Evolutionary conservation across 1,140 invertebrate species (phyloP), one percentile per base, ranked within the genome.

Genomic region (Telenomus remus): DNA sequence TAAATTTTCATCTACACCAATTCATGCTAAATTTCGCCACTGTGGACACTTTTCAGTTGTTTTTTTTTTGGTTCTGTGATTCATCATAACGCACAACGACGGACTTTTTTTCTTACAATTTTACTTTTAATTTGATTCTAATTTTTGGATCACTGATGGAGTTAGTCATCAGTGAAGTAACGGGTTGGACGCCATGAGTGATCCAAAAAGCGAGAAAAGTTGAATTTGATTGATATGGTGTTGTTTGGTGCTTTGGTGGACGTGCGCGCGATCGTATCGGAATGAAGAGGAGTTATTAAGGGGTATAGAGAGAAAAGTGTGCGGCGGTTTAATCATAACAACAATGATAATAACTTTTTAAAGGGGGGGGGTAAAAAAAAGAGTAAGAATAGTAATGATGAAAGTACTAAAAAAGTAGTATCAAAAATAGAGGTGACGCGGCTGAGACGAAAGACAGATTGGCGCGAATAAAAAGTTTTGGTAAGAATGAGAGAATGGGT

Each of bases 261-360:
- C 74, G 74, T 72, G 72, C 72, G 72, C 72, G 74, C 74, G 74
- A 72, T 68, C 74, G 74, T 77, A 77, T 72, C 74, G 74, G 72
- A 75, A 75, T 75, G 74, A 77, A 72, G 75, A 69, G 75, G 69
- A 77, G 75, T 77, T 27, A 27, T 27, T 27, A 6, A n/a, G 19
- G 75, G 68, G 69, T 64, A 75, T 57, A 68, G 48, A 75, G 47
- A 75, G 71, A 69, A 64, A 43, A 63, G 63, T 66, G 46, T 63
- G 51, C 63, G 56, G 57, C 44, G 39, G 63, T 74, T 63, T 50
- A 13, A 27, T n/a, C 1, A 27, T 27, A 27, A 27, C 19, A 27
- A 27, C 19, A 27, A 27, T 27, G 19, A 27, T 27, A 27, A 27
- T 27, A 27, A 27, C n/a, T n/a, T n/a, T n/a, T n/a, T n/a, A n/a